Evolutionary conservation across 2,888 invertebrate species (phyloP).

Genomic region (Trachelus troglodyta): DNA sequence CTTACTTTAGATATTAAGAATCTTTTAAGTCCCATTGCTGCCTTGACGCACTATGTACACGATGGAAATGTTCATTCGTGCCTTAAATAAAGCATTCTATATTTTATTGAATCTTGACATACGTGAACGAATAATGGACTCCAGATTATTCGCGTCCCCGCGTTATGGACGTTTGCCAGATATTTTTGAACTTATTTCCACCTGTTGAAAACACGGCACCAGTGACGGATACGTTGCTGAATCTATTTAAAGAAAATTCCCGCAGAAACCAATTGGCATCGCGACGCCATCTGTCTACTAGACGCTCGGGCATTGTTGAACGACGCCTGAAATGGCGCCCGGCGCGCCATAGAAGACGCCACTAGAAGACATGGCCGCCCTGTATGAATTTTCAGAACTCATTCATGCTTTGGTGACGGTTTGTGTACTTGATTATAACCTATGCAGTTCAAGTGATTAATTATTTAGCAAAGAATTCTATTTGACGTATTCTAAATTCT

Average conservation of each 20-base stretch:
- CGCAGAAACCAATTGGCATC: background rate
- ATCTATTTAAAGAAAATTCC: background rate
- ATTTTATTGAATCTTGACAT: background rate
- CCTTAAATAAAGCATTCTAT: background rate
- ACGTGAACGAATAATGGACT: background rate
- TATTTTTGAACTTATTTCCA: background rate
- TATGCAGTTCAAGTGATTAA: background rate
- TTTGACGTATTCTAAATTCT: background rate
- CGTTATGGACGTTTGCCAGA: background rate
- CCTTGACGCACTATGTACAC: background rate
- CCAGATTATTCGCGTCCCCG: background rate
- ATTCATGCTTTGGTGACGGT: background rate
- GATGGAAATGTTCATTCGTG: background rate
- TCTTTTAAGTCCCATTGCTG: background rate
- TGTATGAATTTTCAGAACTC: background rate
- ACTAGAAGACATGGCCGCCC: background rate
- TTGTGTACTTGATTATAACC: background rate
- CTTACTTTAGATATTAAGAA: background rate
- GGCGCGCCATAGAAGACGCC: background rate
- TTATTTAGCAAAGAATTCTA: background rate
- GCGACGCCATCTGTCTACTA: background rate
- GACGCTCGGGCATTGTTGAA: background rate
- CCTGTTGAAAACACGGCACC: background rate
- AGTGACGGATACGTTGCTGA: background rate
- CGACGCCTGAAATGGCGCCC: background rate